These are phyloP conservation scores for Elaphurus davidianus DNA, from an alignment of 2,113 vertebrate species.

Conservation along the genomic window DNA sequence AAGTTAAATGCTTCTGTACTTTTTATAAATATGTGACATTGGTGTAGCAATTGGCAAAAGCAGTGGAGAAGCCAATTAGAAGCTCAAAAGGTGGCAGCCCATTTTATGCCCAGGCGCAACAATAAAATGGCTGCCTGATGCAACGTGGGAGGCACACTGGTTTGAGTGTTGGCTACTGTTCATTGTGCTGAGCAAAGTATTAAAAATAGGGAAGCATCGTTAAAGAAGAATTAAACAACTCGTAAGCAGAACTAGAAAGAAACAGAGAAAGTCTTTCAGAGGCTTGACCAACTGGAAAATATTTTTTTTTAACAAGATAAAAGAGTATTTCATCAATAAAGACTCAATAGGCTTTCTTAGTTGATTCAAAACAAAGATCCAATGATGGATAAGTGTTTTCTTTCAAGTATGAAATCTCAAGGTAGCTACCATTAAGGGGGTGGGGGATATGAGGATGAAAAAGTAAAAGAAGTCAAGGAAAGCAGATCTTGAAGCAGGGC, in stretches of 20 bases:
- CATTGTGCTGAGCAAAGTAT: background rate
- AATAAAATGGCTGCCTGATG: background rate
- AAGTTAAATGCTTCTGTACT: background rate
- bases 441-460: background rate
- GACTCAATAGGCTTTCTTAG: background rate
- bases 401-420: background rate
- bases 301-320: background rate
- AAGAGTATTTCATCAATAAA: background rate
- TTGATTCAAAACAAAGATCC: background rate
- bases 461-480: background rate
- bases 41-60: background rate
- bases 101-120: background rate
- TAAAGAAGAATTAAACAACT: background rate
- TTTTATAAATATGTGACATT: background rate
- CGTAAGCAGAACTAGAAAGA: background rate
- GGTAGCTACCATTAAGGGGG: background rate
- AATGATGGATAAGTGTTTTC: background rate
- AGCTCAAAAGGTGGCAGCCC: background rate
- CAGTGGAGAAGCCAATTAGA: background rate
- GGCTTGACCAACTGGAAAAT: background rate
- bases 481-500: background rate
- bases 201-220: background rate
- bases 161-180: background rate
- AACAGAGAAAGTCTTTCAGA: background rate
- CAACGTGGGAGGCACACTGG: background rate